Evolutionary conservation across 2,797 vertebrate species (phyloP).

Genomic region (Tachyglossus aculeatus): DNA sequence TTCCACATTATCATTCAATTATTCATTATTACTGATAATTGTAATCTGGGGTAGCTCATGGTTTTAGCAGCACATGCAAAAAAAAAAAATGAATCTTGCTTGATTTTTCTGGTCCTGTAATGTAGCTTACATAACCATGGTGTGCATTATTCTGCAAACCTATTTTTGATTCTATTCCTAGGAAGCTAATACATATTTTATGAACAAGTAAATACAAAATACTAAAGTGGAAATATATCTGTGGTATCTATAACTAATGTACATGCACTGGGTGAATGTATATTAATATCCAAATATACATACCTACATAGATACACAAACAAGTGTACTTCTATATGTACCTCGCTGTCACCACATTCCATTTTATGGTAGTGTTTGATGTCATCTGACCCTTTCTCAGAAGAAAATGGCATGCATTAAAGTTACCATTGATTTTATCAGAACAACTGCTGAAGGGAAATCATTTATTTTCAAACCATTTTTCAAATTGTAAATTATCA

Average conservation of each 20-base stretch:
- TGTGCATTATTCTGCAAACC: no score
- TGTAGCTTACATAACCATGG: constrained; percentile 5
- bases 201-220: neutral
- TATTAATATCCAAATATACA: neutral
- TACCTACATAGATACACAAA: neutral
- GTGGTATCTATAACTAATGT: no score
- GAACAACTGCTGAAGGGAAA: neutral
- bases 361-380: constrained; percentile 6
- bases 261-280: neutral
- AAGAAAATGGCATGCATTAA: neutral
- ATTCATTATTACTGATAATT: constrained; percentile 40
- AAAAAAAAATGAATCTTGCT: constrained; percentile 18
- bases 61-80: constrained; percentile 12
- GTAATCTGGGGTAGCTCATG: constrained; percentile 8
- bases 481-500: constrained; percentile 35
- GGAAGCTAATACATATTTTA: constrained; percentile 18
- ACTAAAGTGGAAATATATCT: constrained; percentile 16
- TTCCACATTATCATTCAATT: constrained; percentile 19
- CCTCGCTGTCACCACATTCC: neutral
- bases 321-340: constrained; percentile 6
- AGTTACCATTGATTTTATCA: constrained; percentile 31
- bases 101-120: constrained; percentile 10
- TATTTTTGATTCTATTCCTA: constrained; percentile 3
- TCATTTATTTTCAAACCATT: constrained; percentile 28
- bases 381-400: neutral